These are phyloP conservation scores for Xylocopa sonorina DNA, from an alignment of 1,140 invertebrate species.

Conservation along the genomic window DNA sequence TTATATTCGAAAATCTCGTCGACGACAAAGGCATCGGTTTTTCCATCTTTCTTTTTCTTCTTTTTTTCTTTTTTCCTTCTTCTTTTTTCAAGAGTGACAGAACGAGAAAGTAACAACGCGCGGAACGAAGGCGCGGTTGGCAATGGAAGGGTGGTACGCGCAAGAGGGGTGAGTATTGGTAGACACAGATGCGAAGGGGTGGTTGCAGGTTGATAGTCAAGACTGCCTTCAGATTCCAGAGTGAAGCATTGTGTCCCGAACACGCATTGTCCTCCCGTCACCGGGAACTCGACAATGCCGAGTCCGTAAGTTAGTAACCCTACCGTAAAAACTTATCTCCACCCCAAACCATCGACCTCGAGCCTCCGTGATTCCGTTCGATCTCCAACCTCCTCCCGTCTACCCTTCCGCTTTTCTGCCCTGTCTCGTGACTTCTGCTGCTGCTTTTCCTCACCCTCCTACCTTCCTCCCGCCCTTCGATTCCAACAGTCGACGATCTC, in stretches of 20 bases:
- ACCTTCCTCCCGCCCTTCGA: neutral
- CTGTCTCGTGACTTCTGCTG: constrained; percentile 19
- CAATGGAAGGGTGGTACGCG: constrained; percentile 51
- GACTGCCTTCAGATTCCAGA: constrained; percentile 73
- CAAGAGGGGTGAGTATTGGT: constrained; percentile 55
- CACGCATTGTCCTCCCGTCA: constrained; percentile 76
- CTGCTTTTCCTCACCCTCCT: neutral
- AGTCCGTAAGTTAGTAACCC: constrained; percentile 77
- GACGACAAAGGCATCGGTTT: constrained; percentile 13
- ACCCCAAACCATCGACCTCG: constrained; percentile 65
- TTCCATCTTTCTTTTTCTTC: too few species aligned
- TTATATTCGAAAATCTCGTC: neutral
- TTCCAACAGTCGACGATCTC: neutral
- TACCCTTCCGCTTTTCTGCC: constrained; percentile 20
- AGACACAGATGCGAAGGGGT: constrained; percentile 50
- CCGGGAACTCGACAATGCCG: constrained; percentile 75
- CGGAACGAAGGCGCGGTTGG: constrained; percentile 12
- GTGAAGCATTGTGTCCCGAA: constrained; percentile 76
- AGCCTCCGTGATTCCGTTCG: constrained; percentile 69
- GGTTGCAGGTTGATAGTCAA: constrained; percentile 70
- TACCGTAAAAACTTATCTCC: constrained; percentile 77
- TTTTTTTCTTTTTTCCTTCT: too few species aligned
- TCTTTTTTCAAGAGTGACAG: constrained; percentile 33
- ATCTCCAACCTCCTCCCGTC: constrained; percentile 57
- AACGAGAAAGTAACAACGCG: constrained; percentile 62